These are phyloP conservation scores for Entomobrya proxima DNA, from an alignment of 2,888 invertebrate species.

Conservation along the genomic window DNA sequence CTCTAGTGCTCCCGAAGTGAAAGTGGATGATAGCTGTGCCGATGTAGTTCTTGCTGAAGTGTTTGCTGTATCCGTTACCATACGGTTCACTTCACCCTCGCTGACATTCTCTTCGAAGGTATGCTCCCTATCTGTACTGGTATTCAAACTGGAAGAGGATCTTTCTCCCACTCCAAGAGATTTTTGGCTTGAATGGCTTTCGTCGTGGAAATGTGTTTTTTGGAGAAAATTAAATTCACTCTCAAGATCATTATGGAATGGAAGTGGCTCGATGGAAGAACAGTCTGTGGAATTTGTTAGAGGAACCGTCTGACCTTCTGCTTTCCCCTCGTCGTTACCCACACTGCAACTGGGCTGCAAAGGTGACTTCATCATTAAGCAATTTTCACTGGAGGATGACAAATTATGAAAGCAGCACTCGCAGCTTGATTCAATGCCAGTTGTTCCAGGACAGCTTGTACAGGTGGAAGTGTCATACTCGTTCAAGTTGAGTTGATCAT, in stretches of 20 bases:
- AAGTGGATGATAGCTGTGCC: conserved; percentile 45
- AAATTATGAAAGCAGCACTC: not conserved
- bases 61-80: conserved; percentile 60
- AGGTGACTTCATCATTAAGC: conserved; percentile 29
- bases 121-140: conserved; percentile 37
- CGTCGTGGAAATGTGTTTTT: conserved; percentile 50
- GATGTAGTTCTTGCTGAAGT: conserved; percentile 52
- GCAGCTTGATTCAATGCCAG: not conserved
- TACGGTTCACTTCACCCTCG: conserved; percentile 54
- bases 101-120: conserved; percentile 21
- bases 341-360: not conserved
- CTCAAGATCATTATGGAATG: not conserved
- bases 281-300: not conserved
- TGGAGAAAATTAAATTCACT: conserved; percentile 43
- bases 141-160: conserved; percentile 44
- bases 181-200: conserved; percentile 47
- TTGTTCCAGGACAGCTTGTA: conserved; percentile 12
- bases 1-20: conserved; percentile 25
- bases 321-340: conserved; percentile 17
- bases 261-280: conserved; percentile 19
- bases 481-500: conserved; percentile 49
- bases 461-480: conserved; percentile 2
- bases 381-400: conserved; percentile 17
- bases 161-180: conserved; percentile 50
- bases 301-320: not conserved